Base-by-base conservation (phyloP, 2,888 invertebrate genomes). In the Phyllotreta cruciferae region DNA sequence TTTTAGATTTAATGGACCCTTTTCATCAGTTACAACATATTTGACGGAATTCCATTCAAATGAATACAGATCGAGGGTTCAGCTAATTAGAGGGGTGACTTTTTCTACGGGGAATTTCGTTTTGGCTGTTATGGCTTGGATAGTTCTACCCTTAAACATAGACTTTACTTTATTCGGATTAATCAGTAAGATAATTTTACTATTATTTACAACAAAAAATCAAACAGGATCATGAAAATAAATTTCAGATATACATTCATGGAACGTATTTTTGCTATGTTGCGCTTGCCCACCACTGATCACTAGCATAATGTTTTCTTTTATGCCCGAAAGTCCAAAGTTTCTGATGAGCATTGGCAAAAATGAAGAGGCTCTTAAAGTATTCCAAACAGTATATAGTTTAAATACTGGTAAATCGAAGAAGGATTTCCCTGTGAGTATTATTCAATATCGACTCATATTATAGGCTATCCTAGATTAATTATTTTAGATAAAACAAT, bases 321-420 rank as follows among this genome's bases (percentile, higher is more conserved):
- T 85, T 65, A 82, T 89, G 62, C 90, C 91, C 0, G 92, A 93
- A 78, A 92, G 90, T 75, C 92, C 92, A 6, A 91, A 91, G 78
- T 92, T 90, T 79, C 82, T 91, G 3, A 88, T 92, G 85, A 86
- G 88, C 0, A 83, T 87, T 47, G 88, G 90, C 0, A 82, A 85
- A 53, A 87, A 87, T 64, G 84, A 86, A 7, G 87, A 90, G 72
- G 91, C 91, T 0, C 74, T 91, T 70, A 73, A 79, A 3, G 84
- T 90, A 2, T 87, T 91, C 68, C 81, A 82, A 66, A 83, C 74
- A 66, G 89, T 93, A 34, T 92, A 88, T 75, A 75, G 82, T 0
- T 74, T 85, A 58, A 93, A 93, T 73, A 88, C 85, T 0, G 87
- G 90, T 2, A 83, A 85, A 60, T 80, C 87, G 0, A 80, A 81